Percentiles rank a stretch among this genome's conserved stretches.
Conservation (phyloP, 1,140 invertebrate genomes). For the Heliconius melpomene region DNA sequence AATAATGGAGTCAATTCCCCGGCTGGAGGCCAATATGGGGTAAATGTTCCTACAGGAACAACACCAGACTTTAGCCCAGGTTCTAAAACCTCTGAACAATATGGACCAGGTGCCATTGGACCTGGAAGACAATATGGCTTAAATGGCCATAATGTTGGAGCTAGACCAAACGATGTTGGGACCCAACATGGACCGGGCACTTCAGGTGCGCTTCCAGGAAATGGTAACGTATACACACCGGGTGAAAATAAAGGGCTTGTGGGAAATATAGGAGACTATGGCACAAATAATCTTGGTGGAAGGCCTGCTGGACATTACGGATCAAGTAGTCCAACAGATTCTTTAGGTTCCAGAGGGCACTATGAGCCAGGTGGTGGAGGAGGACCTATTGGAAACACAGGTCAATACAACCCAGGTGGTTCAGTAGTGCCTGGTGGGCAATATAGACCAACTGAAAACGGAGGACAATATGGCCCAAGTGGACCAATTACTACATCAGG, state of each 20-base stretch:
- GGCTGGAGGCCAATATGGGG: not conserved
- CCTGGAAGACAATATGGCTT: not conserved
- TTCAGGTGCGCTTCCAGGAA: not conserved
- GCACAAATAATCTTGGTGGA: not conserved
- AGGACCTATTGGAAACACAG: constrained; percentile 14
- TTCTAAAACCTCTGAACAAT: not conserved
- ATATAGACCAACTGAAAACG: constrained; percentile 24
- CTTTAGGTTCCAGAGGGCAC: not conserved
- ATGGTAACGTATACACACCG: not conserved
- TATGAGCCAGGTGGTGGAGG: constrained; percentile 26
- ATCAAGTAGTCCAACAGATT: constrained; percentile 8
- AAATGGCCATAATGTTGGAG: not conserved
- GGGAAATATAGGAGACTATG: constrained; percentile 22
- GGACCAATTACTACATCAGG: not conserved
- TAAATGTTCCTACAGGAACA: not conserved
- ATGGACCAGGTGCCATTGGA: not conserved
- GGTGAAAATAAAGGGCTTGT: not conserved
- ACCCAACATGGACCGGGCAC: not conserved
- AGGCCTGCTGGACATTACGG: constrained; percentile 29
- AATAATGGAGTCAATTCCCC: not conserved
- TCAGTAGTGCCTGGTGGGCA: not conserved
- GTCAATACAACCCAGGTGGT: constrained; percentile 26
- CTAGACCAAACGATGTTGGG: not conserved
- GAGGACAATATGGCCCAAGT: constrained; percentile 13
- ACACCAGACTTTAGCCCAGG: not conserved